Percentiles rank a stretch among this genome's conserved stretches.
phyloP scores from a whole-genome alignment of 2,113 vertebrate species.

The Alces alces region DNA sequence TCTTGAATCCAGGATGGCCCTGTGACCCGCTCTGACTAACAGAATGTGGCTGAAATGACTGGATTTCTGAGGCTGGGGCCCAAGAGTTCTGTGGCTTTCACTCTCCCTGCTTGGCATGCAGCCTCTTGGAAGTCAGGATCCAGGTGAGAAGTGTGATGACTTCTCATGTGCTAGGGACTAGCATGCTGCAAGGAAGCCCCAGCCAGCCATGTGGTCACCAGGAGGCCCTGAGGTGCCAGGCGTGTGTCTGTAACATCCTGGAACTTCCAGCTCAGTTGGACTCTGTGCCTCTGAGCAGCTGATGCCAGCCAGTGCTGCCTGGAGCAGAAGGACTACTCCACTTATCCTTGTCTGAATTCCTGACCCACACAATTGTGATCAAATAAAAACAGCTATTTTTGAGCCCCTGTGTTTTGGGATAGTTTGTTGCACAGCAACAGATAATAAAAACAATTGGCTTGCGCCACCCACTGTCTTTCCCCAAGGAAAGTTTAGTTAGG shows the following conservation, averaged over 20 bases:
- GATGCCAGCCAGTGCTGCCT: rapidly evolving
- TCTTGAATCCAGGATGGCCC: not conserved
- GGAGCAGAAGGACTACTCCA: not conserved
- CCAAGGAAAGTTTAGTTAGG: not conserved
- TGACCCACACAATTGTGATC: not conserved
- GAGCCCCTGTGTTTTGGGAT: not conserved
- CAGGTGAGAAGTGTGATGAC: not conserved
- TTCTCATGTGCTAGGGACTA: not conserved
- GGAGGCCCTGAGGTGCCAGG: not conserved
- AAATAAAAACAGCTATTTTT: not conserved
- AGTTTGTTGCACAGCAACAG: not conserved
- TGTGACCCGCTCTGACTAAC: not conserved
- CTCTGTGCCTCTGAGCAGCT: not conserved
- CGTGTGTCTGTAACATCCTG: not conserved
- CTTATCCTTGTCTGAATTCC: not conserved
- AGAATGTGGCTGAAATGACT: not conserved
- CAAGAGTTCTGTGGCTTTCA: not conserved
- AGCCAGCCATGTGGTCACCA: not conserved
- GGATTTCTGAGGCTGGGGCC: not conserved
- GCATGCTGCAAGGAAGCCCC: not conserved
- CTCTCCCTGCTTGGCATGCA: not conserved
- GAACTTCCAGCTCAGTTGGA: not conserved
- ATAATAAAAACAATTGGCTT: not conserved
- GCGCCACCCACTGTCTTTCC: not conserved
- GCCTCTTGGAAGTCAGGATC: not conserved